Evolutionary conservation across 2,797 vertebrate species (phyloP), one percentile per base, ranked within the genome.

Genomic region (Acestrorhynchus altus): DNA sequence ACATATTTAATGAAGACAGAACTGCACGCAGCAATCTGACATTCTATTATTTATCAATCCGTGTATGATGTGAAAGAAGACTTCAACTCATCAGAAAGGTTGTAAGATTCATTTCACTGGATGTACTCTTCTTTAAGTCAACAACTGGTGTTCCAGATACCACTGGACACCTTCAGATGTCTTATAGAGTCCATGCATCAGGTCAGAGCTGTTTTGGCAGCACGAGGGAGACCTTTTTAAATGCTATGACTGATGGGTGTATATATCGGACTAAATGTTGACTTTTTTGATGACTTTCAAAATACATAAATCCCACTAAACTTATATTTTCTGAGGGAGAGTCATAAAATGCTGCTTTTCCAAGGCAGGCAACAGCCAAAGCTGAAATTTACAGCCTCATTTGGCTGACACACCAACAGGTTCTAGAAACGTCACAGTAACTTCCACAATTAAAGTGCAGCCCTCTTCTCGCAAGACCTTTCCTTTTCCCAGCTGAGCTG

Each of bases 311-410:
- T 16, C 12, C 46, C n/a, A n/a, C n/a, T n/a, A 1, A 47, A 47
- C 3, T 6, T 47, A 46, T 54, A 22, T 54, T 12, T 56, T 56
- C 31, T 31, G 0, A 28, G 56, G 7, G 26, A 59, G 56, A 59
- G 26, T 15, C 22, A 57, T 57, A 57, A 57, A 24, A 22, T 26
- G 13, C 1, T 8, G 26, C 13, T 8, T 52, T 68, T 68, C 2
- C 8, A 7, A 18, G 28, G 66, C 22, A 46, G 31, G 47, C 68
- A 39, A 59, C n/a, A 56, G 24, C 46, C 51, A 57, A 76, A 63
- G 26, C 20, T 67, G 46, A 60, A 49, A 73, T 78, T 76, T 78
- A 80, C 72, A 81, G 72, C 69, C 46, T 46, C 75, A 68, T 72
- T 76, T 69, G 60, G 56, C 26, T 35, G 47, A 44, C 51, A 54